These are phyloP conservation scores for Clupea harengus DNA, from an alignment of 2,113 vertebrate genomes.

Conservation along the genomic window DNA sequence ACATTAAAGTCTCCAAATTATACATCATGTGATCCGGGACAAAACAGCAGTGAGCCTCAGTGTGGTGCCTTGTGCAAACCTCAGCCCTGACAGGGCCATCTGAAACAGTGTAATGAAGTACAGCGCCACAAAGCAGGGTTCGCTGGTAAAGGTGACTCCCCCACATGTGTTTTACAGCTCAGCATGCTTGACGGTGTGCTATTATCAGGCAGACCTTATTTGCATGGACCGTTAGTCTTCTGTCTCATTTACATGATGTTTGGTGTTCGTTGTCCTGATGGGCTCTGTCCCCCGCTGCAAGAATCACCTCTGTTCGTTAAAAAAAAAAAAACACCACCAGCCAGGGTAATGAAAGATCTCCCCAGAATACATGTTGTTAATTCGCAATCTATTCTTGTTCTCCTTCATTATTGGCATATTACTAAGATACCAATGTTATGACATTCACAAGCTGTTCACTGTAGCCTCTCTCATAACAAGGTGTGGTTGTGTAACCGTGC, in stretches of 20 bases:
- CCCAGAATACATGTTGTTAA: not conserved
- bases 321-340: not conserved
- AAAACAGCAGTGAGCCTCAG: not conserved
- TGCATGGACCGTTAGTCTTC: not conserved
- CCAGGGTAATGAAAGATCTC: constrained; percentile 8
- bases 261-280: not conserved
- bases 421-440: not conserved
- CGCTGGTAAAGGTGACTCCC: not conserved
- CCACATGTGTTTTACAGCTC: not conserved
- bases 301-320: not conserved
- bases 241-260: not conserved
- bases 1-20: not conserved
- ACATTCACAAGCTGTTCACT: not conserved
- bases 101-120: not conserved
- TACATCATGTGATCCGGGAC: not conserved
- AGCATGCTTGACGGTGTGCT: not conserved
- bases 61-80: not conserved
- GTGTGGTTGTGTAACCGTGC: constrained; percentile 8
- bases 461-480: constrained; percentile 3
- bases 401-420: not conserved
- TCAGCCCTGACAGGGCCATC: not conserved
- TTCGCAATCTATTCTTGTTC: not conserved
- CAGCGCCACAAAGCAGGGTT: not conserved
- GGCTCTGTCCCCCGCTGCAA: not conserved
- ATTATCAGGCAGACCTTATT: not conserved